Evolutionary conservation across 2,888 invertebrate genomes (phyloP).

Genomic region (Tubiluchus corallicola): DNA sequence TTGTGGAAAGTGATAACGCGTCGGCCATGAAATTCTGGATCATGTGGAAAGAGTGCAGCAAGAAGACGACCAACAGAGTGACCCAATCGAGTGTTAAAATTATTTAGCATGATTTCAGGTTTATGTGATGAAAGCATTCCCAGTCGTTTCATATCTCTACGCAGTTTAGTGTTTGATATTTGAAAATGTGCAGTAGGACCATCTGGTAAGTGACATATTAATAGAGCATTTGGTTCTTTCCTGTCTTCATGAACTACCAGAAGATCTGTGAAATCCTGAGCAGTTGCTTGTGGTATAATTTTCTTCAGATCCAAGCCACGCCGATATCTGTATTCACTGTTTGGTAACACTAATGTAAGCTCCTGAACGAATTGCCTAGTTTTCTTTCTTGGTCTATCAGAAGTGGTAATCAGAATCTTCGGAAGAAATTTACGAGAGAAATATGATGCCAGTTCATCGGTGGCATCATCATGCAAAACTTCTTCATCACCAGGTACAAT

Average conservation of each 20-base stretch:
- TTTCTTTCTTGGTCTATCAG: constrained; percentile 69
- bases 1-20: constrained; percentile 94
- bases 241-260: constrained; percentile 84
- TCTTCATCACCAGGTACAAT: constrained; percentile 47
- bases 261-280: constrained; percentile 61
- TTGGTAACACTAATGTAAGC: constrained; percentile 73
- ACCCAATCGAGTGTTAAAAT: constrained; percentile 86
- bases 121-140: constrained; percentile 61
- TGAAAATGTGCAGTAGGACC: constrained; percentile 95
- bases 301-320: constrained; percentile 78
- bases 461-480: constrained; percentile 36
- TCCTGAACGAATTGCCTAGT: constrained; percentile 84
- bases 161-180: constrained; percentile 73
- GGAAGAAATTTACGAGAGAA: constrained; percentile 69
- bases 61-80: constrained; percentile 76
- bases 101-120: constrained; percentile 87
- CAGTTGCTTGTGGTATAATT: constrained; percentile 64
- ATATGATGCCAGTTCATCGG: constrained; percentile 72
- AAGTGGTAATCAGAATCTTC: constrained; percentile 85
- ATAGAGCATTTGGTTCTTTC: constrained; percentile 75
- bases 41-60: constrained; percentile 70
- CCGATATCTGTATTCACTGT: constrained; percentile 65
- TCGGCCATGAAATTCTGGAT: constrained; percentile 82
- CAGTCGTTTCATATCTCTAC: constrained; percentile 46
- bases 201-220: constrained; percentile 79